Conservation (phyloP, 30 jellyfish, hydroid and myxozoan species). For the Hydractinia symbiolongicarpus region DNA sequence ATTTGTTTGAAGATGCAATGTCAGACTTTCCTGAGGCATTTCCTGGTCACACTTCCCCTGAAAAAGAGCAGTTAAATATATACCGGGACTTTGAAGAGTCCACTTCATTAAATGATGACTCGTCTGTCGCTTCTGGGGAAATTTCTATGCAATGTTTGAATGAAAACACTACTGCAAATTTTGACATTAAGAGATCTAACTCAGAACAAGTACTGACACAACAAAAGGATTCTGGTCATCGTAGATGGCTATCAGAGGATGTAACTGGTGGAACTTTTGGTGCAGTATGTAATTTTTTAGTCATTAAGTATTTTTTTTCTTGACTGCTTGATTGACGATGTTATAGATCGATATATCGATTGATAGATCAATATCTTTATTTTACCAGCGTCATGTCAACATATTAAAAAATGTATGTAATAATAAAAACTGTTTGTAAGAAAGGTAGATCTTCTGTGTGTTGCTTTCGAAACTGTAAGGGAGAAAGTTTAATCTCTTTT, state of each 20-base stretch:
- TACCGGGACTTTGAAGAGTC: constrained; percentile 21
- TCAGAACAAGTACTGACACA: constrained; percentile 64
- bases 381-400: too few species aligned
- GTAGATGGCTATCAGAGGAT: constrained; percentile 82
- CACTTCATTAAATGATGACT: constrained; percentile 24
- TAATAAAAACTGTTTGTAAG: too few species aligned
- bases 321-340: too few species aligned
- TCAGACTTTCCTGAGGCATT: constrained; percentile 91
- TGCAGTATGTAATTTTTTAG: background rate
- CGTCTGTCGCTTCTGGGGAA: constrained; percentile 1
- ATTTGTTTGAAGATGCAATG: constrained; percentile 90
- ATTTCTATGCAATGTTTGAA: constrained; percentile 9
- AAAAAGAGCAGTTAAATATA: background rate
- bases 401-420: too few species aligned
- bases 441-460: too few species aligned
- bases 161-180: constrained; percentile 13
- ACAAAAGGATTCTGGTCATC: constrained; percentile 48
- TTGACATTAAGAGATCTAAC: constrained; percentile 46
- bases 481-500: too few species aligned
- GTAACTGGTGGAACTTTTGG: constrained; percentile 36
- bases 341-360: too few species aligned
- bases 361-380: too few species aligned
- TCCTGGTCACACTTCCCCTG: constrained; percentile 43
- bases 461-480: too few species aligned
- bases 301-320: too few species aligned